phyloP scores from a whole-genome alignment of 2,888 invertebrate genomes.

The Arge pagana region DNA sequence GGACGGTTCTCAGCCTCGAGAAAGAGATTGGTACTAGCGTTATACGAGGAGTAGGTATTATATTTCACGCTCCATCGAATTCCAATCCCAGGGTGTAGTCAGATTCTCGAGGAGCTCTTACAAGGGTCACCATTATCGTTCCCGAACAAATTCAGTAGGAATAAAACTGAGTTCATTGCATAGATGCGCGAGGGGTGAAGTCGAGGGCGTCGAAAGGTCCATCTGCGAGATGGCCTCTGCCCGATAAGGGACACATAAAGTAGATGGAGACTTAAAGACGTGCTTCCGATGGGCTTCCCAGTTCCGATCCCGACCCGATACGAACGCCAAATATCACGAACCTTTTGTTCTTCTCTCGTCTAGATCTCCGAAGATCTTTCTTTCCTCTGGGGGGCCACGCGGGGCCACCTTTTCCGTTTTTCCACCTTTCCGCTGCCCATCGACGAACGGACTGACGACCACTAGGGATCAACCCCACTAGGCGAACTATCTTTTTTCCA shows the following conservation, averaged over 20 bases:
- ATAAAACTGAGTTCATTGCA: conserved; percentile 40
- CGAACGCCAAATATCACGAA: not conserved
- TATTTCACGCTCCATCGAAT: conserved; percentile 37
- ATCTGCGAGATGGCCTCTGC: conserved; percentile 37
- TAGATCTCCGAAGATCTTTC: not conserved
- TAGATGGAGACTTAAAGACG: conserved; percentile 37
- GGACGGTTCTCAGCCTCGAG: too few relatives aligned
- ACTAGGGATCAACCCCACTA: too few relatives aligned
- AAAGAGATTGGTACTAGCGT: conserved; percentile 25
- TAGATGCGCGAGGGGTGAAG: conserved; percentile 28
- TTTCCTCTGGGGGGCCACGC: too few relatives aligned
- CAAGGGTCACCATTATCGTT: conserved; percentile 40
- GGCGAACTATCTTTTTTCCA: too few relatives aligned
- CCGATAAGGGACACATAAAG: conserved; percentile 40
- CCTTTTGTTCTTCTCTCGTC: not conserved
- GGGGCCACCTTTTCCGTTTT: too few relatives aligned
- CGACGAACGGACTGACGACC: too few relatives aligned
- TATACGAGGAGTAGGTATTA: conserved; percentile 29
- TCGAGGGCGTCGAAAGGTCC: conserved; percentile 38
- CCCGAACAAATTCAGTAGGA: conserved; percentile 42
- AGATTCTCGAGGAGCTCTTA: conserved; percentile 31
- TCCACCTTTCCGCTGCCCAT: not conserved
- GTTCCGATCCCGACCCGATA: conserved; percentile 18
- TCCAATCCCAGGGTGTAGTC: conserved; percentile 28
- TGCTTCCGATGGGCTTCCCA: conserved; percentile 22